These are phyloP conservation scores for Harpagifer antarcticus DNA, from an alignment of 2,797 vertebrate genomes.

Conservation along the genomic window DNA sequence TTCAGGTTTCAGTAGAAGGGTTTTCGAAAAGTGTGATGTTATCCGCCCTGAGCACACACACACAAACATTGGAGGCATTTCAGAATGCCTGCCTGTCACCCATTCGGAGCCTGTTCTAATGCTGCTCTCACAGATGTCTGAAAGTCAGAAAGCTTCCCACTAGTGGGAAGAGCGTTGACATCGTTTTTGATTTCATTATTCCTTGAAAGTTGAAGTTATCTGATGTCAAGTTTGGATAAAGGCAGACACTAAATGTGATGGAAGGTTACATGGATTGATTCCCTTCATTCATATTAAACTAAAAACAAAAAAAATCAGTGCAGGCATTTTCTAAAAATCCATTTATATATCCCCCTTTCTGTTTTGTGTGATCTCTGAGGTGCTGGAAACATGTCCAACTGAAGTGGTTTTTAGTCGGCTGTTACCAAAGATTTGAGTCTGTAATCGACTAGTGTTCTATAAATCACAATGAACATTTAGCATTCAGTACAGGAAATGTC, in stretches of 20 bases:
- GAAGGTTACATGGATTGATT: constrained; percentile 4
- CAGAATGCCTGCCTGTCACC: constrained; percentile 20
- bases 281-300: not conserved
- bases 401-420: constrained; percentile 15
- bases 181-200: constrained; percentile 7
- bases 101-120: constrained; percentile 12
- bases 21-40: constrained; percentile 54
- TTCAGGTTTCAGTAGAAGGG: constrained; percentile 60
- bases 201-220: not conserved
- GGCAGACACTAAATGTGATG: not conserved
- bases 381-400: constrained; percentile 37
- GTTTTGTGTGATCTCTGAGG: constrained; percentile 20
- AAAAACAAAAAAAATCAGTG: not conserved
- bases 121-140: constrained; percentile 14
- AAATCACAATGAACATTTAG: constrained; percentile 17
- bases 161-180: not conserved
- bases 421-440: constrained; percentile 31
- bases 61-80: constrained; percentile 28
- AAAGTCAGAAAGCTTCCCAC: constrained; percentile 1
- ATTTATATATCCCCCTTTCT: constrained; percentile 28
- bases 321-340: constrained; percentile 14
- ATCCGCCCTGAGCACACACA: constrained; percentile 28
- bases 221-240: not conserved
- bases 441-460: constrained; percentile 18
- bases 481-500: not conserved